Percentiles rank a stretch among this genome's conserved stretches.
Evolutionary conservation across 2,888 invertebrate genomes (phyloP).

Genomic region (Phymatocera aterrima): DNA sequence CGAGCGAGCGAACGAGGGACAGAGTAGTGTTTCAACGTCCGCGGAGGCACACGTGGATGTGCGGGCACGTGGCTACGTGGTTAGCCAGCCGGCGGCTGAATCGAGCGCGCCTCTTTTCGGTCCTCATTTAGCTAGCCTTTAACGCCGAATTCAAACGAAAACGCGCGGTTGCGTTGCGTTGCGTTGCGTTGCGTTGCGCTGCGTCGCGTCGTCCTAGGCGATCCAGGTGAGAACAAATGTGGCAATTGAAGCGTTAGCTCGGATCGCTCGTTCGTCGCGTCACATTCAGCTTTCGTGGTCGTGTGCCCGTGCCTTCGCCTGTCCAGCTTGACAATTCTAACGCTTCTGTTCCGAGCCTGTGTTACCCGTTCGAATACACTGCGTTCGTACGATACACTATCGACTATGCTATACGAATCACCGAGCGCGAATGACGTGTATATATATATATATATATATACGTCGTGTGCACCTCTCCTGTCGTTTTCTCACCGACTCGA

Average conservation of each 20-base stretch:
- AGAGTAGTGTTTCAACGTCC: slow-evolving; percentile 8
- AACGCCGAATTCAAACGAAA: slow-evolving; percentile 6
- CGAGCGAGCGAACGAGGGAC: too few species aligned
- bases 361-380: neutral
- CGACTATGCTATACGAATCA: slow-evolving; percentile 11
- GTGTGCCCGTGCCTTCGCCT: neutral
- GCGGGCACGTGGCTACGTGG: slow-evolving; percentile 12
- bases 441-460: too few species aligned
- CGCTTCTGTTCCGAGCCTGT: neutral
- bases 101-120: neutral
- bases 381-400: neutral
- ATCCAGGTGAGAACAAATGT: slow-evolving; percentile 71
- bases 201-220: slow-evolving; percentile 52
- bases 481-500: too few species aligned
- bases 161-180: too few species aligned
- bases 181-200: too few species aligned
- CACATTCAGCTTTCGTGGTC: neutral
- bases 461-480: too few species aligned
- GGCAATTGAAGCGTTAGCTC: too few species aligned
- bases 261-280: neutral
- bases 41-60: slow-evolving; percentile 20
- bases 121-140: too few species aligned
- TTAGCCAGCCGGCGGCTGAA: neutral
- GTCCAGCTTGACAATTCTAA: too few species aligned
- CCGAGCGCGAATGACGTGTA: neutral